Conservation (phyloP, 2,888 invertebrate species). For the Epistrophe grossulariae region DNA sequence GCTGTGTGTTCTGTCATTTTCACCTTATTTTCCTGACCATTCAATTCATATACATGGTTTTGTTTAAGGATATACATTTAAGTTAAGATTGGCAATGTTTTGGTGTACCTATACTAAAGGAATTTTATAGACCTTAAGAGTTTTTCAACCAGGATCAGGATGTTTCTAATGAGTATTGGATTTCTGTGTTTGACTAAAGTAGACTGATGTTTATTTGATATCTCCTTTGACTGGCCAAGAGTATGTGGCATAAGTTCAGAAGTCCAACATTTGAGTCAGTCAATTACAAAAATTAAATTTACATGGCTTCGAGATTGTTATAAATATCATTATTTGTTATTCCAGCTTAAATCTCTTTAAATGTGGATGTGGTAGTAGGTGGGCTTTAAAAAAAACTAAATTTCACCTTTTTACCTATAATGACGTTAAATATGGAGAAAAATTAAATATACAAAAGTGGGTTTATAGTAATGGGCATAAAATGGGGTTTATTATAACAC, state of each 20-base stretch:
- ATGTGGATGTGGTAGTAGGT: no score
- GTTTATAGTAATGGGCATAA: no score
- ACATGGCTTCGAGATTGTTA: no score
- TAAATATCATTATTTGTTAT: no score
- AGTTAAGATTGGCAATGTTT: background rate
- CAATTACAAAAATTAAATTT: background rate
- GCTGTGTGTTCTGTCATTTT: slow-evolving; percentile 28
- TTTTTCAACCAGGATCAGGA: background rate
- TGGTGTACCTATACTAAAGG: background rate
- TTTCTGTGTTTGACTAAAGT: background rate
- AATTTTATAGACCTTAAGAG: background rate
- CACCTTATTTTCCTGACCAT: slow-evolving; percentile 44
- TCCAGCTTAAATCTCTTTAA: no score
- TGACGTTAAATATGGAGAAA: no score
- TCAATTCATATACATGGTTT: background rate
- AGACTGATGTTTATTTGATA: background rate
- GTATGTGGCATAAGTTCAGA: background rate
- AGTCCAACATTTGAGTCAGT: background rate
- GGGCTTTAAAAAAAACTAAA: no score
- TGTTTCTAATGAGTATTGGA: background rate
- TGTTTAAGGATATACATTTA: slow-evolving; percentile 1
- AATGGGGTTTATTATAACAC: no score
- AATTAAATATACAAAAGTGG: no score
- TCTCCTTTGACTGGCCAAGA: background rate
- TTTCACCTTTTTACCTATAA: no score